A percentile compares a stretch with the other conserved stretches of the same genome.
These are phyloP conservation scores for Saturnia pavonia DNA, from an alignment of 2,888 invertebrate species.

Conservation along the genomic window DNA sequence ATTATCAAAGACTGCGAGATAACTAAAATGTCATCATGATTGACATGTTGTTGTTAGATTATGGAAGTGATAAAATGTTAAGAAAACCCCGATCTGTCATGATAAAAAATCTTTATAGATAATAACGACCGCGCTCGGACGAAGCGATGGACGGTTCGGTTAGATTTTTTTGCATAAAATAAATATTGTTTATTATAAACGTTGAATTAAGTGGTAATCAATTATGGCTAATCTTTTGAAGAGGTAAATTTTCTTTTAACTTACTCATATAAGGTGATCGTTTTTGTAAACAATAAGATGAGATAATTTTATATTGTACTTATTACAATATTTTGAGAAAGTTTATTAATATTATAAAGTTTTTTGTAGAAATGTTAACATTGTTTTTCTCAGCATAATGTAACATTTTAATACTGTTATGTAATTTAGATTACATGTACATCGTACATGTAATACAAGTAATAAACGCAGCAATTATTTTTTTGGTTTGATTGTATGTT, in stretches of 20 bases:
- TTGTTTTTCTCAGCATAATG: background rate
- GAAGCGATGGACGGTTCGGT: conserved; percentile 26
- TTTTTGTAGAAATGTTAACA: background rate
- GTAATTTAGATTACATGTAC: background rate
- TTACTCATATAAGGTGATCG: background rate
- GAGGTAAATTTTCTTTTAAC: conserved; percentile 47
- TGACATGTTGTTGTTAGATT: conserved; percentile 71
- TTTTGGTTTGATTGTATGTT: background rate
- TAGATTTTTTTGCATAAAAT: conserved; percentile 25
- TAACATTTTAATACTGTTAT: background rate
- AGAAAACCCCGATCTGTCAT: conserved; percentile 68
- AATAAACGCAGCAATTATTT: background rate
- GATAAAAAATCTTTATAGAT: conserved; percentile 55
- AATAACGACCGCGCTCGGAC: conserved; percentile 34
- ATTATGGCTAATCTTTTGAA: conserved; percentile 59
- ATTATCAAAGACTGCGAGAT: conserved; percentile 37
- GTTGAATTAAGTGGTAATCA: conserved; percentile 19
- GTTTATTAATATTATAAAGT: background rate
- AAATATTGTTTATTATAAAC: conserved; percentile 26
- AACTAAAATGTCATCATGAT: conserved; percentile 49
- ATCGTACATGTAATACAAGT: background rate
- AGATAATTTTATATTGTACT: background rate
- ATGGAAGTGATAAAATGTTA: conserved; percentile 40
- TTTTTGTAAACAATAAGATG: background rate
- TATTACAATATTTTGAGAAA: background rate